Conservation (phyloP, 1,140 invertebrate genomes). For the Pachypsylla venusta region DNA sequence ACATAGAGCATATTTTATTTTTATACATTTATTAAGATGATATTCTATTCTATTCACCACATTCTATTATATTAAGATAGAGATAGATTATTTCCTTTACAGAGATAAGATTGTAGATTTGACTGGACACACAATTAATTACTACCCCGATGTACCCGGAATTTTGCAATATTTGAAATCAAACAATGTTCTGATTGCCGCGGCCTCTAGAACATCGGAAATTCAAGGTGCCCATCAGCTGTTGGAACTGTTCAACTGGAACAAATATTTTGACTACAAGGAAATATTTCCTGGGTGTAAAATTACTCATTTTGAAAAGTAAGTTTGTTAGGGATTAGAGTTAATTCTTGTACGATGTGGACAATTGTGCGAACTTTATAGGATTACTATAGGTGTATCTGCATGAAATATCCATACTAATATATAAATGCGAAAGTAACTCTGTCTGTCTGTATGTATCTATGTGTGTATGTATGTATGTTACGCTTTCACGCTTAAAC, state of each 20-base stretch:
- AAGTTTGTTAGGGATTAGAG: slow-evolving; percentile 29
- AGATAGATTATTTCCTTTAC: neutral
- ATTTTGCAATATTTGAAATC: slow-evolving; percentile 40
- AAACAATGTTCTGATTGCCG: slow-evolving; percentile 40
- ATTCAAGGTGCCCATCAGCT: slow-evolving; percentile 47
- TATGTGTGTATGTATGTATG: no score
- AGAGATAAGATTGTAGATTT: slow-evolving; percentile 37
- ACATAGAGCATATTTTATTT: no score
- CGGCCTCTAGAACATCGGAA: slow-evolving; percentile 51
- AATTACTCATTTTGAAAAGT: slow-evolving; percentile 50
- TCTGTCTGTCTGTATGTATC: no score
- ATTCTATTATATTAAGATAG: no score
- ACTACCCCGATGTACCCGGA: slow-evolving; percentile 43
- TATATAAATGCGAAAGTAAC: no score
- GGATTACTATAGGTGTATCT: neutral
- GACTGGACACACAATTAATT: slow-evolving; percentile 34
- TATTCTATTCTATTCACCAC: no score
- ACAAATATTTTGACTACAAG: slow-evolving; percentile 49
- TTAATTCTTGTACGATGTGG: neutral
- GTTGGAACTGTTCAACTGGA: slow-evolving; percentile 49
- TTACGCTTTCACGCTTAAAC: no score
- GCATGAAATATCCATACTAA: slow-evolving; percentile 5
- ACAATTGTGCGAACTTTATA: slow-evolving; percentile 9
- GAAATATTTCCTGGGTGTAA: slow-evolving; percentile 64
- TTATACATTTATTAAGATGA: no score